Conservation (phyloP, 30 jellyfish, hydroid and myxozoan genomes). For the Mastigias papua region DNA sequence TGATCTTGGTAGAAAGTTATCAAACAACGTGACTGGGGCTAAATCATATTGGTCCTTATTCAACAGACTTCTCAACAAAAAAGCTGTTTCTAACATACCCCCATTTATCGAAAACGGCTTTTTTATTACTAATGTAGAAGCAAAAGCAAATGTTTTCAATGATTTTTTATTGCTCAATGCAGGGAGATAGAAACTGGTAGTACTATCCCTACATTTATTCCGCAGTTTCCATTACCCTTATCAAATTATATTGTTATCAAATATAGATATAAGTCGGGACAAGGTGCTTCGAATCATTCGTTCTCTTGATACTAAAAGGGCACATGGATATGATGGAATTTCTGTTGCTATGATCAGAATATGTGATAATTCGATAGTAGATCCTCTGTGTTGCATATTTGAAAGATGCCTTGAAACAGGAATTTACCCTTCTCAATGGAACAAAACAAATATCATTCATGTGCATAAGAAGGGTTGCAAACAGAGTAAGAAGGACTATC, state of each 20-base stretch:
- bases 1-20: conserved; percentile 51
- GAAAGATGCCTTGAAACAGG: conserved; percentile 66
- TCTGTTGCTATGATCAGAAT: conserved; percentile 54
- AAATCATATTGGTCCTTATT: conserved; percentile 60
- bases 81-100: conserved; percentile 41
- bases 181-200: conserved; percentile 49
- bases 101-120: conserved; percentile 43
- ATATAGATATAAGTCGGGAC: conserved; percentile 26
- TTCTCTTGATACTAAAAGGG: conserved; percentile 56
- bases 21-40: conserved; percentile 50
- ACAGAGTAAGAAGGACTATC: conserved; percentile 52
- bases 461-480: conserved; percentile 70
- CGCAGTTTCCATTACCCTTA: conserved; percentile 34
- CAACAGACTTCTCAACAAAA: conserved; percentile 58
- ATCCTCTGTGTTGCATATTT: conserved; percentile 44
- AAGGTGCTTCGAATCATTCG: conserved; percentile 34
- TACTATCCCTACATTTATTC: conserved; percentile 51
- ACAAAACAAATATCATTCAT: conserved; percentile 52
- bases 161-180: conserved; percentile 51
- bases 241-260: conserved; percentile 4
- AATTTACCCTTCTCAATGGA: conserved; percentile 62
- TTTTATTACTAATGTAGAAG: conserved; percentile 48
- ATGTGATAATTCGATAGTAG: conserved; percentile 26
- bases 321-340: conserved; percentile 56
- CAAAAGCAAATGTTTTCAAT: conserved; percentile 50